Conservation (phyloP, 2,888 invertebrate species). For the Biston stratarius region DNA sequence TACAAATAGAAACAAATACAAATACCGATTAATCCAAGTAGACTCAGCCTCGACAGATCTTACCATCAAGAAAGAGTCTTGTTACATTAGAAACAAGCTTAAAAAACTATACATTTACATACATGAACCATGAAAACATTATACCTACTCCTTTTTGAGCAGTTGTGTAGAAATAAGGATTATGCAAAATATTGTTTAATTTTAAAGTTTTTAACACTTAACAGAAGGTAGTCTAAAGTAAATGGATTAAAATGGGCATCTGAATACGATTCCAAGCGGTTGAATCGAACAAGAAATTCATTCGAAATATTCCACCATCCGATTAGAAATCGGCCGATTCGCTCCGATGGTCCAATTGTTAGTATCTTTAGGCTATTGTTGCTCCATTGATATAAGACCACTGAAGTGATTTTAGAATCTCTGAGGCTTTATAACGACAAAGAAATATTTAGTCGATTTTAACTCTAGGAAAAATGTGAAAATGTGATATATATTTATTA, state of each 20-base stretch:
- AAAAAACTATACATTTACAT: no score
- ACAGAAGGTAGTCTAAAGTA: background rate
- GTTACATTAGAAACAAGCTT: no score
- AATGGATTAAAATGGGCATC: slow-evolving; percentile 8
- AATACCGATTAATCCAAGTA: no score
- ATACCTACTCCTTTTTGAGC: no score
- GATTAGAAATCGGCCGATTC: slow-evolving; percentile 23
- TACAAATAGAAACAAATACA: no score
- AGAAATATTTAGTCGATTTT: background rate
- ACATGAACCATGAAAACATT: no score
- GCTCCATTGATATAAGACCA: slow-evolving; percentile 21
- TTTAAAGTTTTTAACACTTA: background rate
- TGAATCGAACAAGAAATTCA: slow-evolving; percentile 13
- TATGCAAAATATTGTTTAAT: background rate
- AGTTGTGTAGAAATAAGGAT: background rate
- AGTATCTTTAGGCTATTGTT: slow-evolving; percentile 14
- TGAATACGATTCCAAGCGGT: slow-evolving; percentile 11
- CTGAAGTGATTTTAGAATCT: slow-evolving; percentile 9
- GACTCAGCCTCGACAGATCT: no score
- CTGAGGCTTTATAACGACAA: background rate
- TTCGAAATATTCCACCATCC: slow-evolving; percentile 18
- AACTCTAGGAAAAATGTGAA: background rate
- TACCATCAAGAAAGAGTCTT: no score
- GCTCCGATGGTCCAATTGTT: slow-evolving; percentile 22
- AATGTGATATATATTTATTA: background rate